phyloP scores from a whole-genome alignment of 2,797 vertebrate species.

The Poecilia gillii region DNA sequence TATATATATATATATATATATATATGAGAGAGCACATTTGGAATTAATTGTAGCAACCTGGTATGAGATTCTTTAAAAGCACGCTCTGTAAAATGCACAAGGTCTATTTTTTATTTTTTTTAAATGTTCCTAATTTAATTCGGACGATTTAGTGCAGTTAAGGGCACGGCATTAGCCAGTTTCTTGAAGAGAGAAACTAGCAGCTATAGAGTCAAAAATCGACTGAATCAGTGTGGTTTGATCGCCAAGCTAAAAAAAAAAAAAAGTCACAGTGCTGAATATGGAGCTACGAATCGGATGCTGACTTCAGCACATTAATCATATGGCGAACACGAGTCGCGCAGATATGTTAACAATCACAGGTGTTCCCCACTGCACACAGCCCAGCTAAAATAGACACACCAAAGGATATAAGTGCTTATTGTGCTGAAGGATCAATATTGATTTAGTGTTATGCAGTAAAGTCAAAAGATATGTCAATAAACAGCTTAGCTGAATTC shows the following conservation, averaged over 20 bases:
- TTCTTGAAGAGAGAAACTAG: not conserved
- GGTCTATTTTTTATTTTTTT: too few species aligned
- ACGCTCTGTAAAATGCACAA: not conserved
- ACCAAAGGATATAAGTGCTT: not conserved
- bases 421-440: not conserved
- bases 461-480: not conserved
- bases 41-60: not conserved
- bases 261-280: not conserved
- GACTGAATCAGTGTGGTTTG: not conserved
- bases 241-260: not conserved
- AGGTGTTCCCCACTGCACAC: slow-evolving; percentile 43
- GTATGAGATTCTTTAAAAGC: not conserved
- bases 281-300: not conserved
- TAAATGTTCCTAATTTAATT: not conserved
- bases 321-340: not conserved
- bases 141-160: not conserved
- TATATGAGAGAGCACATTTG: not conserved
- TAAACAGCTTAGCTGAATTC: not conserved
- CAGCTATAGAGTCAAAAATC: not conserved
- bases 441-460: not conserved
- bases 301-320: not conserved
- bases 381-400: slow-evolving; percentile 2
- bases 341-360: slow-evolving; percentile 28
- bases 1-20: too few species aligned
- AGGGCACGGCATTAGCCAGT: not conserved